Conservation (phyloP, 1,140 invertebrate species). For the Ceratosolen fusciceps region DNA sequence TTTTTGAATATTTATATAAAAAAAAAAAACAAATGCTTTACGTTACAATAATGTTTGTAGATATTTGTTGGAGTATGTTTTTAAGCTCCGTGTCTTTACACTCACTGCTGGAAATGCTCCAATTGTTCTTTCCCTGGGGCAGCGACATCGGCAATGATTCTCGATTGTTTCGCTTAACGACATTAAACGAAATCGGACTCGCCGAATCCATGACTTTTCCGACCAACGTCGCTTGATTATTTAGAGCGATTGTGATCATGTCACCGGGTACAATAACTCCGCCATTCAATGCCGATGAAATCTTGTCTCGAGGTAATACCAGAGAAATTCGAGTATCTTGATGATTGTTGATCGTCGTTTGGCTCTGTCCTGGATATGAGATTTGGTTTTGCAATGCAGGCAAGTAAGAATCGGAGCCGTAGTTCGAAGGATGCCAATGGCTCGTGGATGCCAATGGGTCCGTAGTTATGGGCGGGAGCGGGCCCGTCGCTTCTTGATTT, state of each 20-base stretch:
- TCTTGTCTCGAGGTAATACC: constrained; percentile 43
- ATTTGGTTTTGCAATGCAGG: not conserved
- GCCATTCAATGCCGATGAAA: constrained; percentile 39
- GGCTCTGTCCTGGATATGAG: constrained; percentile 9
- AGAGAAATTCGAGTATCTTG: constrained; percentile 17
- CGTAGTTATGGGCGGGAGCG: too few relatives aligned
- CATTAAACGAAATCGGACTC: constrained; percentile 49
- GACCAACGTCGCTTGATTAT: constrained; percentile 26
- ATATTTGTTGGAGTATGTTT: constrained; percentile 18
- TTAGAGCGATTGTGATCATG: constrained; percentile 45
- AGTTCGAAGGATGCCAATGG: too few relatives aligned
- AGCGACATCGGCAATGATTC: not conserved
- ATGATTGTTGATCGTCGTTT: not conserved
- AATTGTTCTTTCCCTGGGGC: constrained; percentile 10
- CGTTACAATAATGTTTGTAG: constrained; percentile 4
- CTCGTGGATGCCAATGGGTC: too few relatives aligned
- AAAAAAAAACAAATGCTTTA: not conserved
- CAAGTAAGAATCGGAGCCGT: too few relatives aligned
- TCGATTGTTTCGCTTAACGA: constrained; percentile 23
- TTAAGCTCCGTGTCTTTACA: constrained; percentile 33
- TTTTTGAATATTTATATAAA: not conserved
- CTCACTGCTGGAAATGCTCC: constrained; percentile 32
- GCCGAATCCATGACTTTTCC: constrained; percentile 42
- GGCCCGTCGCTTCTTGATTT: not conserved
- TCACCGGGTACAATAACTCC: constrained; percentile 47